Evolutionary conservation across 2,113 vertebrate species (phyloP), one percentile per base, ranked within the genome.

Genomic region (Danionella cerebrum): DNA sequence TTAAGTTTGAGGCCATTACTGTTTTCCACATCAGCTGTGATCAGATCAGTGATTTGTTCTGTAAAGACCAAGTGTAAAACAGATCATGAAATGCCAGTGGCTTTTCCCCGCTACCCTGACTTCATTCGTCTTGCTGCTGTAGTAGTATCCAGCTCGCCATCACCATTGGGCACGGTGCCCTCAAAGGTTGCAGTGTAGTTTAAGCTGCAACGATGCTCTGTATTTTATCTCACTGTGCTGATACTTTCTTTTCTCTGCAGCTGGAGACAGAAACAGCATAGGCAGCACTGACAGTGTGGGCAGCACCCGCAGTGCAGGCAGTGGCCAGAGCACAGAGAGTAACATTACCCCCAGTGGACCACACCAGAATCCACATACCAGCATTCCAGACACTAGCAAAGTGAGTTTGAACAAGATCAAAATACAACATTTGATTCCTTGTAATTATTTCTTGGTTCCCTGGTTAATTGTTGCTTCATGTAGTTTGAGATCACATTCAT

Each of bases 281-380:
- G 93, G 94, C 69, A 98, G 95, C 0, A 94, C 92, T 14, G 90
- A 91, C 76, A 97, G 94, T 3, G 91, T 93, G 0, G 92, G 92
- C 81, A 98, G 94, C 84, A 94, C 91, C 47, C 92, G 95, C 71
- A 98, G 95, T 0, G 94, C 94, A 0, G 95, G 95, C 72, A 98
- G 94, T 0, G 95, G 95, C 2, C 94, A 98, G 83, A 98, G 95
- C 85, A 92, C 88, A 0, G 95, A 96, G 78, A 92, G 92, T 79
- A 91, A 82, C 85, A 88, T 77, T 0, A 84, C 90, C 5, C 85
- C 79, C 70, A 82, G 78, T 13, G 83, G 84, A 0, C 29, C 76
- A 10, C 53, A 57, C 6, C 53, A 38, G 18, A 76, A 72, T 0
- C 80, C 75, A 24, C 39, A 55, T n/a, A 0, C 41, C 4, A 22